Evolutionary conservation across 1,140 invertebrate genomes (phyloP).

Genomic region (Cyphomyrmex costatus): DNA sequence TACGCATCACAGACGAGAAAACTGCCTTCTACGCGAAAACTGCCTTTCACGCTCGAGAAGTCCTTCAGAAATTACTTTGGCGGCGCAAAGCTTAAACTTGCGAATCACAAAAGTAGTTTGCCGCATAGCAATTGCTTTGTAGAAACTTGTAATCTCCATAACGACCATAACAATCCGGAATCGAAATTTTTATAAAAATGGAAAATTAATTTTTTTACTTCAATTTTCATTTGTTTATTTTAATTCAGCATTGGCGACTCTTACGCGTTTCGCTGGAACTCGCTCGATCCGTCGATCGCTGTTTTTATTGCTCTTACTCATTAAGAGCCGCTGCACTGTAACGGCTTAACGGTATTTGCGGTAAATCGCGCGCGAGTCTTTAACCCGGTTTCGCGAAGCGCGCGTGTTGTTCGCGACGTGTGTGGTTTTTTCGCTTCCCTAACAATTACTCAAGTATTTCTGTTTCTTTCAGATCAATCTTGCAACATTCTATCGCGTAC

Average conservation of each 20-base stretch:
- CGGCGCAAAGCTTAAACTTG: neutral
- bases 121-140: neutral
- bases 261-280: neutral
- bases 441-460: conserved; percentile 33
- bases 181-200: neutral
- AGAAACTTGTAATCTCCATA: neutral
- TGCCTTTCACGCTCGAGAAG: neutral
- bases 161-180: neutral
- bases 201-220: neutral
- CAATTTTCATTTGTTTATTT: neutral
- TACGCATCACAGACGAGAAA: conserved; percentile 32
- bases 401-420: conserved; percentile 31
- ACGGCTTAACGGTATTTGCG: conserved; percentile 63
- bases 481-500: neutral
- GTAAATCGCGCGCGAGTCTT: conserved; percentile 67
- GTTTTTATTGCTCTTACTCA: conserved; percentile 57
- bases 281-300: conserved; percentile 5
- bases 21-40: conserved; percentile 1
- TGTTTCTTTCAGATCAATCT: neutral
- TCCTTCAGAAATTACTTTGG: neutral
- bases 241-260: neutral
- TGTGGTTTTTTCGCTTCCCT: conserved; percentile 36
- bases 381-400: conserved; percentile 61
- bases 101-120: neutral
- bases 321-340: conserved; percentile 52